A percentile compares a stretch with the other conserved stretches of the same genome.
These are phyloP conservation scores for Tragopan temminckii DNA, from an alignment of 2,797 vertebrate genomes.

Conservation along the genomic window DNA sequence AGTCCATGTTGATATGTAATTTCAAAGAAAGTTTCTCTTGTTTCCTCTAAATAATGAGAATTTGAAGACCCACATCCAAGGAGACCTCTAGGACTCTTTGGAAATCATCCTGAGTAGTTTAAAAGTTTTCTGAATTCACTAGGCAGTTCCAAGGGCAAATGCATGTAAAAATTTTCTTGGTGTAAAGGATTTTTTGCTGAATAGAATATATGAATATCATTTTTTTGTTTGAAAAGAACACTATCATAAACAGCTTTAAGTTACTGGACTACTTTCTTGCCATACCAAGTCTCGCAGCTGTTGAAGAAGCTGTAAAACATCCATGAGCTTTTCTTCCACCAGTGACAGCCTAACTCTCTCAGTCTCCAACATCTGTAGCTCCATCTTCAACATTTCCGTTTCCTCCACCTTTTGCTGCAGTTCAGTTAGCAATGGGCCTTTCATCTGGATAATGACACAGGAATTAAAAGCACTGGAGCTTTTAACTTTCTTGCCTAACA, in stretches of 20 bases:
- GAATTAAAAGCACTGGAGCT: not conserved
- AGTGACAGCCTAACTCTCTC: slow-evolving; percentile 88
- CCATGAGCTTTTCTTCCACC: slow-evolving; percentile 92
- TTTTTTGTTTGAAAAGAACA: not conserved
- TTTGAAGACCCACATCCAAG: not conserved
- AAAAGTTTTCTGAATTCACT: not conserved
- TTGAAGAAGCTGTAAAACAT: slow-evolving; percentile 91
- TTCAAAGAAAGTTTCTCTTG: not conserved
- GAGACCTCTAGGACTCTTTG: not conserved
- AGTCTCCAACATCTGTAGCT: slow-evolving; percentile 93
- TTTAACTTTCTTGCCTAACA: not conserved
- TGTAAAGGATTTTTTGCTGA: not conserved
- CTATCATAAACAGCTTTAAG: not conserved
- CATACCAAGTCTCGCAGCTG: slow-evolving; percentile 91
- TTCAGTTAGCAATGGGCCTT: slow-evolving; percentile 84
- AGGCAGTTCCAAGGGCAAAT: not conserved
- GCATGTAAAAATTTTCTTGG: not conserved
- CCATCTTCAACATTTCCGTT: slow-evolving; percentile 87
- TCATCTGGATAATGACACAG: slow-evolving; percentile 79
- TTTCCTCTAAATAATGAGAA: not conserved
- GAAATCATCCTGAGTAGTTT: not conserved
- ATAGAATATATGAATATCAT: not conserved
- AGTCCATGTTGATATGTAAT: too few species aligned
- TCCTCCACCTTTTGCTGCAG: slow-evolving; percentile 88
- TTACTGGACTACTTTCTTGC: not conserved